Conservation (phyloP, 2,113 vertebrate genomes). For the Gorilla gorilla region DNA sequence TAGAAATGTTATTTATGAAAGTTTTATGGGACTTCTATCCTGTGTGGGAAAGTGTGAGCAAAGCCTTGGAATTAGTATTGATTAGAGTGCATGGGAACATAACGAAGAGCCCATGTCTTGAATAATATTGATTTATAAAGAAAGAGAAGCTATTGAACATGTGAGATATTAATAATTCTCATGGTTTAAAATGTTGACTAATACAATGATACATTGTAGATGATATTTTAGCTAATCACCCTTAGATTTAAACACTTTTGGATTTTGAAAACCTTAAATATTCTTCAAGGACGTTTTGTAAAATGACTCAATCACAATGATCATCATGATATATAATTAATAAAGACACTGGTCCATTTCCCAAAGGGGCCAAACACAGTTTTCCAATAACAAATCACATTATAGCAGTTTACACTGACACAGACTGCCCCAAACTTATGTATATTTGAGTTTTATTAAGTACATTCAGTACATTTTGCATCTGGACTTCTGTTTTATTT, state of each 20-base stretch:
- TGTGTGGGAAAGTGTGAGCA: not conserved
- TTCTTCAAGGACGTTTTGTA: not conserved
- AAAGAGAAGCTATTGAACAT: not conserved
- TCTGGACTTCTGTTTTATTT: not conserved
- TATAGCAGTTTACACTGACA: not conserved
- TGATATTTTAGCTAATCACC: not conserved
- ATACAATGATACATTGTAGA: not conserved
- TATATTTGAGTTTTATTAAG: not conserved
- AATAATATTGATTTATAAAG: not conserved
- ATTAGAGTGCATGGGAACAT: not conserved
- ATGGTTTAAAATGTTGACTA: slow-evolving; percentile 21
- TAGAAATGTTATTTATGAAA: slow-evolving; percentile 8
- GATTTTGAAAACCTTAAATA: not conserved
- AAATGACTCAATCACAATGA: not conserved
- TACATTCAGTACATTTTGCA: not conserved
- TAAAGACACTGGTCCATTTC: not conserved
- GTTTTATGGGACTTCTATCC: not conserved
- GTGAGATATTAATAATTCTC: not conserved
- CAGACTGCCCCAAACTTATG: not conserved
- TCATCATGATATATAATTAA: not conserved
- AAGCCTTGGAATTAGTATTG: not conserved
- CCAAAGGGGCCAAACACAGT: not conserved
- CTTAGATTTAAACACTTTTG: not conserved
- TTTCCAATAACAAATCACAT: not conserved
- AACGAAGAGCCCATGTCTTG: not conserved